Percentiles rank a stretch among this genome's conserved stretches.
Evolutionary conservation across 2,113 vertebrate species (phyloP).

Genomic region (Gila orcuttii): DNA sequence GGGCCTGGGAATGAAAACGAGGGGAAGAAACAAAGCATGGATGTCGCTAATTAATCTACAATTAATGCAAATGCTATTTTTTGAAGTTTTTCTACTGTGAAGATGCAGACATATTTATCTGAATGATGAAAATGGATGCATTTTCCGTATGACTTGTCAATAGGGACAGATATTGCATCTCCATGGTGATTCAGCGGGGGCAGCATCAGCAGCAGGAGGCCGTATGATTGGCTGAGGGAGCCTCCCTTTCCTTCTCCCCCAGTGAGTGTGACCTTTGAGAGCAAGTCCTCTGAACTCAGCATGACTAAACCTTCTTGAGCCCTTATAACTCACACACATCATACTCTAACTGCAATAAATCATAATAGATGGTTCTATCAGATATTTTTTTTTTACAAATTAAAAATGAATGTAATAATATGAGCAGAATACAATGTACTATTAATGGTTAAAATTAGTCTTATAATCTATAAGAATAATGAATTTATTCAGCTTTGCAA

Average conservation of each 20-base stretch:
- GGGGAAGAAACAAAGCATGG: not conserved
- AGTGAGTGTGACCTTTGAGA: slow-evolving; percentile 60
- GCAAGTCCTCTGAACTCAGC: slow-evolving; percentile 60
- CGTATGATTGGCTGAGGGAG: slow-evolving; percentile 53
- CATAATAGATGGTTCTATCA: not conserved
- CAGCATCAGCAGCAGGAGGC: slow-evolving; percentile 50
- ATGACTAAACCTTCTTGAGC: slow-evolving; percentile 52
- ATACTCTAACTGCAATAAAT: not conserved
- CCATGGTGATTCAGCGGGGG: slow-evolving; percentile 53
- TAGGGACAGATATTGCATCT: slow-evolving; percentile 43
- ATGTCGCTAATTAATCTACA: slow-evolving; percentile 24
- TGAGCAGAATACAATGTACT: not conserved
- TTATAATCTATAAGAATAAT: not conserved
- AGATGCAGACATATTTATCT: not conserved
- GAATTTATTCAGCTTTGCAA: not conserved
- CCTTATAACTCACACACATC: slow-evolving; percentile 22
- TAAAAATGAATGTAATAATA: not conserved
- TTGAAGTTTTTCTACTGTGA: not conserved
- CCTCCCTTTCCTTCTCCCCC: slow-evolving; percentile 54
- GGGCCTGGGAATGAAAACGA: not conserved
- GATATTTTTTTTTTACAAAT: not conserved
- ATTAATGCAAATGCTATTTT: not conserved
- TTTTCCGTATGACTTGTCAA: slow-evolving; percentile 41
- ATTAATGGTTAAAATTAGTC: not conserved
- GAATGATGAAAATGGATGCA: slow-evolving; percentile 34